Evolutionary conservation across 2,888 invertebrate genomes (phyloP), one percentile per base, ranked within the genome.

Genomic region (Drosophila anomalata): DNA sequence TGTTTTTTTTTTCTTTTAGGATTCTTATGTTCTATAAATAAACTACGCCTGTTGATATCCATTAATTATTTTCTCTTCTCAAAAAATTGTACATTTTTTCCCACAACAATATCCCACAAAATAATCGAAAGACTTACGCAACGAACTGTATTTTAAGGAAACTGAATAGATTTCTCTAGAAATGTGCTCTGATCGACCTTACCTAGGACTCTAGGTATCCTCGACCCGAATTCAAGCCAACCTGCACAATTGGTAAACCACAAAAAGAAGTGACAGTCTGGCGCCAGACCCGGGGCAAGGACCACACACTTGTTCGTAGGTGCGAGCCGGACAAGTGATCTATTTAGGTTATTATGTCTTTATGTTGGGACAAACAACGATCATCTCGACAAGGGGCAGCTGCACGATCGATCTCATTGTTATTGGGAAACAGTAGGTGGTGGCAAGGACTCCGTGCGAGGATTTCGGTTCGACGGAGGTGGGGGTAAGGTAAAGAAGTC

Each of bases 321-420:
- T 83, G 82, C 79, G 82, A 83, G 75, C 52, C 75, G 67, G 70
- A 70, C 87, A 82, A 84, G 79, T 82, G 82, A 82, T 82, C 87
- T 87, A 82, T 87, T 82, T 82, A 82, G 82, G 77, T 82, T 81
- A 76, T 87, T 84, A 83, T 79, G 85, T 83, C 82, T 83, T 83
- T 79, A 83, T 83, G 73, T 73, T 68, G 63, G 61, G 52, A 77
- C 78, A 80, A 56, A 33, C 48, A 36, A 48, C 47, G 12, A 68
- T 51, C 57, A 68, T 51, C 57, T 62, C 62, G 48, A 44, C 33
- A 7, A 61, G 62, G 47, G 58, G 58, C 72, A 71, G 69, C 59
- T 59, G 69, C 70, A 70, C 61, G 54, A 31, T 53, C 66, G 66
- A 66, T 26, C 63, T 65, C 66, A 65, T 65, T 65, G 63, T 65